Evolutionary conservation across 2,113 vertebrate genomes (phyloP).

Genomic region (Pelmatolapia mariae): DNA sequence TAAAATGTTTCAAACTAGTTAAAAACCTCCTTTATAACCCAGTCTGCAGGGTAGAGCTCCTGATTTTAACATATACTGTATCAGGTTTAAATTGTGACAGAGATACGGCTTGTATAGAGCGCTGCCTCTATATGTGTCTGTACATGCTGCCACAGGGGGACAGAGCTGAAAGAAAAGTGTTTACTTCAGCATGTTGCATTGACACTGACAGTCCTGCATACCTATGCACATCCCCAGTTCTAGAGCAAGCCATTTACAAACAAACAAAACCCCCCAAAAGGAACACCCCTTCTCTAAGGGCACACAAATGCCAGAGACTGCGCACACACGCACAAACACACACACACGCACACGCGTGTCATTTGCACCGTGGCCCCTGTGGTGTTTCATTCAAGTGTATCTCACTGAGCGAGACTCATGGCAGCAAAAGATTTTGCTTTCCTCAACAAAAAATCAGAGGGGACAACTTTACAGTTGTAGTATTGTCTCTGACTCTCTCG

Average conservation of each 20-base stretch:
- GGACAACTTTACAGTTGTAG: constrained; percentile 57
- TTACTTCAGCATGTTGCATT: constrained; percentile 72
- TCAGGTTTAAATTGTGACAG: not conserved
- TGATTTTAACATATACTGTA: not conserved
- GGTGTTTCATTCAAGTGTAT: constrained; percentile 43
- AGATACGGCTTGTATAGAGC: not conserved
- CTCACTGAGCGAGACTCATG: constrained; percentile 29
- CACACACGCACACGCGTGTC: not conserved
- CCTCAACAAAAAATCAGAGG: constrained; percentile 62
- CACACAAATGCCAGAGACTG: not conserved
- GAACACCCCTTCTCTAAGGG: constrained; percentile 6
- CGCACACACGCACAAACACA: not conserved
- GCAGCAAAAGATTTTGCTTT: constrained; percentile 67
- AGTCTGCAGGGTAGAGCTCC: not conserved
- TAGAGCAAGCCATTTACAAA: constrained; percentile 62
- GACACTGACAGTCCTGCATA: constrained; percentile 60
- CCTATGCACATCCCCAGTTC: constrained; percentile 68
- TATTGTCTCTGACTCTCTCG: constrained; percentile 52
- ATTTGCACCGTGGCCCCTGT: constrained; percentile 33
- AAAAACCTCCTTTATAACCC: not conserved
- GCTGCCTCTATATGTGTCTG: constrained; percentile 36
- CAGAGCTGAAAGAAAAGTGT: constrained; percentile 61
- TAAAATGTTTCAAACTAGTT: not conserved
- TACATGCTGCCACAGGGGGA: not conserved
- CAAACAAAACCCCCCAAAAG: constrained; percentile 51